Base-by-base conservation (phyloP, 1,140 invertebrate species). In the Adoxophyes honmai region DNA sequence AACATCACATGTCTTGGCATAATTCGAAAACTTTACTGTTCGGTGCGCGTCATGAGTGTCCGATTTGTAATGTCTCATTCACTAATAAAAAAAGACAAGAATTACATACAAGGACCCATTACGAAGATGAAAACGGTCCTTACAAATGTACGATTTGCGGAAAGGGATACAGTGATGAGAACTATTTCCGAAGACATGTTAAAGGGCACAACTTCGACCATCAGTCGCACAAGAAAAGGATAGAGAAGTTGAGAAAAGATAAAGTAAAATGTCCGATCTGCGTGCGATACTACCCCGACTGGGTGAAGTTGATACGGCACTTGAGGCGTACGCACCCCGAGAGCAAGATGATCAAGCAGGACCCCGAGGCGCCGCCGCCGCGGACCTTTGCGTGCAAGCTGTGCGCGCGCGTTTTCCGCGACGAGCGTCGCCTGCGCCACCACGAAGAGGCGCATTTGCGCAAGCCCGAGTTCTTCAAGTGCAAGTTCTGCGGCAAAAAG, bases 201-300 rank as follows among this genome's bases (percentile, higher is more conserved):
- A 89, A 88, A 55, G 81, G 81, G 0, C 88, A 90, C 56, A 89
- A 88, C 34, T 86, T 90, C 35, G 81, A 86, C 53, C 70, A 86
- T 51, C 71, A 78, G 10, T 79, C 78, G 0, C 84, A 88, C 55
- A 82, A 88, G 48, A 80, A 81, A 35, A 55, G 83, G 0, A 79
- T 86, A 36, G 83, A 78, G 8, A 86, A 75, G 39, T 62, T 86
- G 4, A 64, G 85, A 28, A 85, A 83, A 54, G 77, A 79, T 37
- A 85, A 88, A 61, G 84, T 89, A 1, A 82, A 86, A 34, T 90
- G 89, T 62, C 88, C 89, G 0, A 85, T 89, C 18, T 90, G 89
- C 55, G 61, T 70, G 0, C 73, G 80, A 7, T 81, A 73, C 57
- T 90, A 88, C 53, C 75, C 86, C 1, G 77, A 88, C 38, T 60